Evolutionary conservation across 2,888 invertebrate species (phyloP), one percentile per base, ranked within the genome.

Genomic region (Acronicta psi): DNA sequence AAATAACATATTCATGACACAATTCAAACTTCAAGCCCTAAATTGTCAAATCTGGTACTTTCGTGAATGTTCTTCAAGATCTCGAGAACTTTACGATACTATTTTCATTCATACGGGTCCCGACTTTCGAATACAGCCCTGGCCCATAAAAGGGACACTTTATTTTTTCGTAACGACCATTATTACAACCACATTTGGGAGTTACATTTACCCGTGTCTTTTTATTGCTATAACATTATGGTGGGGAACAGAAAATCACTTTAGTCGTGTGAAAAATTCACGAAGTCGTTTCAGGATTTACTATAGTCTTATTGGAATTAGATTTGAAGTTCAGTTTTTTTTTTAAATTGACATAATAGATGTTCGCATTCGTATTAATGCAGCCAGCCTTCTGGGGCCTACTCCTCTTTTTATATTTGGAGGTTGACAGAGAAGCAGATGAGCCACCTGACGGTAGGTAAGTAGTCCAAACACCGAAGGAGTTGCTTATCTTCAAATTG

Each of bases 141-240:
- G 91, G 82, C 82, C 85, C 86, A 85, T 89, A 89, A 87, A 91
- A 91, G 87, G 91, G 92, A 92, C 92, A 92, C 84, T 92, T 92
- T 90, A 88, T 87, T 90, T 86, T 29, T 87, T 85, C 82, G 77
- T 86, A 87, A 90, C 81, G 84, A 83, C 87, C 75, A 78, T 76
- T 29, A 29, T 29, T 61, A 74, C 82, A 77, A 84, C 85, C 87
- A 84, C 87, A 80, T 77, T 72, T 75, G 85, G 89, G 89, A 89
- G 89, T 90, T 89, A 91, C 90, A 89, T 90, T 88, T 86, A 83
- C 82, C 79, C 88, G 86, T 89, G 86, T 86, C 88, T 77, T 90
- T 91, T 91, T 92, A 91, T 90, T 86, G 88, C 81, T 69, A 60
- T 73, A 79, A 79, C 86, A 85, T 89, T 83, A 83, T 81, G 76